phyloP scores from a whole-genome alignment of 1,140 invertebrate genomes.

The Drosophila kepulauana region DNA sequence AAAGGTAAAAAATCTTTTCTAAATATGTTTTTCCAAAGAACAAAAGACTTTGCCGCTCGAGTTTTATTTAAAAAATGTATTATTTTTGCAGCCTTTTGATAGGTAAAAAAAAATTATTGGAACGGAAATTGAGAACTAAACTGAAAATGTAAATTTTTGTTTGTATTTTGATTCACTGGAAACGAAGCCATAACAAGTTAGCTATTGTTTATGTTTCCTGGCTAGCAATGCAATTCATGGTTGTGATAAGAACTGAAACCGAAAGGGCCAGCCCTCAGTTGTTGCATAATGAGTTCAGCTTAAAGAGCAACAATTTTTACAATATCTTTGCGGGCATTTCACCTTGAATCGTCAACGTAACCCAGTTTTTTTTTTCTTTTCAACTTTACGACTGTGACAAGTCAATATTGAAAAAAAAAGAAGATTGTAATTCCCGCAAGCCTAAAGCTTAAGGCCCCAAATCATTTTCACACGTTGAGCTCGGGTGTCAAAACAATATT shows the following conservation, averaged over 20 bases:
- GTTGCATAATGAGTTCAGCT: constrained; percentile 10
- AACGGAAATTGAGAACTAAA: background rate
- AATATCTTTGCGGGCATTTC: constrained; percentile 5
- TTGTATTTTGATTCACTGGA: constrained; percentile 32
- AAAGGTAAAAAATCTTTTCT: constrained; percentile 6
- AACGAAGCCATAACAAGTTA: background rate
- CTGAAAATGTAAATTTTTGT: constrained; percentile 39
- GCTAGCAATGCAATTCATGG: background rate
- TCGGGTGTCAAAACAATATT: constrained; percentile 32
- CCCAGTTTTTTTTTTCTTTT: constrained; percentile 53
- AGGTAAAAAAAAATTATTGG: background rate
- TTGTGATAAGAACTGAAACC: background rate
- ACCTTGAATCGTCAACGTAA: constrained; percentile 58
- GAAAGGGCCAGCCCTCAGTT: background rate
- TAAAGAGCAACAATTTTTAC: constrained; percentile 7
- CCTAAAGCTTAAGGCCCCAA: constrained; percentile 37
- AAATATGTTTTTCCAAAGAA: constrained; percentile 16
- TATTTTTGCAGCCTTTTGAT: background rate
- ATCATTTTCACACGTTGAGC: constrained; percentile 69
- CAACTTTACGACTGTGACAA: constrained; percentile 59
- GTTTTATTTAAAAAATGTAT: background rate
- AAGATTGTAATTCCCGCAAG: constrained; percentile 69
- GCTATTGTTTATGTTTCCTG: background rate
- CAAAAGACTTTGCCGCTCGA: background rate
- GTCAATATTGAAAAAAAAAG: constrained; percentile 53